Conservation (phyloP, 2,797 vertebrate species). For the Aldrovandia affinis region DNA sequence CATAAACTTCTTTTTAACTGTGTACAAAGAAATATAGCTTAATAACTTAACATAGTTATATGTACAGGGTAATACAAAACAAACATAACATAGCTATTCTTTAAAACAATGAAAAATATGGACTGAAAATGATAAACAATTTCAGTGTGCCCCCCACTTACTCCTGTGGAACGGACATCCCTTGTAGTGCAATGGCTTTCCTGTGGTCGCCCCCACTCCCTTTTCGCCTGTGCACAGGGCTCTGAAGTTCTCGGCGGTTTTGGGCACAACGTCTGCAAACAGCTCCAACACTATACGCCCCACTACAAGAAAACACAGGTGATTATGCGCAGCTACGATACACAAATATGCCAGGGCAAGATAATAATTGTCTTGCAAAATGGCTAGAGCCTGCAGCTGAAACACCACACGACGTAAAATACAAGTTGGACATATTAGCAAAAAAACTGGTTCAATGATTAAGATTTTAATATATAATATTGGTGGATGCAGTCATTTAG, state of each 20-base stretch:
- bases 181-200: constrained; percentile 93
- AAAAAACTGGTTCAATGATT: not conserved
- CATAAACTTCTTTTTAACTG: constrained; percentile 98
- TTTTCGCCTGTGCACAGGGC: constrained; percentile 95
- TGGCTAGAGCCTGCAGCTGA: not conserved
- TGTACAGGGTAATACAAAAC: not conserved
- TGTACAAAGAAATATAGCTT: not conserved
- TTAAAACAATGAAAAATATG: not conserved
- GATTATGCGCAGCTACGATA: not conserved
- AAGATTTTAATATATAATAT: too few relatives aligned
- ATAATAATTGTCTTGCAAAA: not conserved
- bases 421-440: not conserved
- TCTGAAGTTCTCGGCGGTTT: constrained; percentile 95
- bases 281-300: constrained; percentile 90
- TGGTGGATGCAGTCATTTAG: too few relatives aligned
- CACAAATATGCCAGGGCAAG: not conserved
- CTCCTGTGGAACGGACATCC: constrained; percentile 96
- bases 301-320: constrained; percentile 65
- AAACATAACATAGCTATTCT: too few relatives aligned
- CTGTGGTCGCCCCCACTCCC: constrained; percentile 83
- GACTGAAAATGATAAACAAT: not conserved
- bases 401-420: not conserved
- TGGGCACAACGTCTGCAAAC: constrained; percentile 90
- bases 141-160: constrained; percentile 64
- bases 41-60: not conserved